Evolutionary conservation across 2,113 vertebrate species (phyloP), one percentile per base, ranked within the genome.

Genomic region (Baryphthengus martii): DNA sequence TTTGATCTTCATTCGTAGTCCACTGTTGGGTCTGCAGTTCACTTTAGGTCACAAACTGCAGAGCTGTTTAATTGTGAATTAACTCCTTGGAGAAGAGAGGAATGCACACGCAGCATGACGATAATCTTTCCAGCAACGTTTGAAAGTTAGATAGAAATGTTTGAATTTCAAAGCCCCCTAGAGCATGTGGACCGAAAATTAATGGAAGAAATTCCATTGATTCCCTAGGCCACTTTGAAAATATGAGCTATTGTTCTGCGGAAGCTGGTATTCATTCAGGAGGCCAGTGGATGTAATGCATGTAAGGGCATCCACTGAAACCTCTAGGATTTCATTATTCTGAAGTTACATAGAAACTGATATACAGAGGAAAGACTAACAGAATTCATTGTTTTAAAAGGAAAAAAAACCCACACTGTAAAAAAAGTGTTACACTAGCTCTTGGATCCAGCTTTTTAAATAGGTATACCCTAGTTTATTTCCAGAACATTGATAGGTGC

Each of bases 51-150:
- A n/a, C 55, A 59, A 55, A 10, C 55, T 71, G 76, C 35, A 39
- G 70, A 78, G 23, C 24, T 77, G 12, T 19, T 56, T 68, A 28
- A 50, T 39, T 7, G 14, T 26, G 47, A 61, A 52, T 50, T 59
- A 58, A 75, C n/a, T 40, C 70, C 44, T 56, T 79, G 42, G 76
- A 56, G 24, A 37, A 39, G 42, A 72, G 70, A 91, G 47, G 31
- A 71, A n/a, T 6, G 39, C 42, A 61, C 35, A 29, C 47, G 11
- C 26, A 65, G 47, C 9, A 2, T 23, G 61, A 68, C 0, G 0
- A 26, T 67, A 68, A 61, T 65, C 25, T 55, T 86, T 74, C 13
- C 44, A 40, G 11, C 53, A 25, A 20, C 45, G 17, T 45, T 49
- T 40, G 53, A 24, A 78, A 68, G 25, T 68, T 91, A 44, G 40